Conservation (phyloP, 2,113 vertebrate species). For the Rousettus leschenaultii region DNA sequence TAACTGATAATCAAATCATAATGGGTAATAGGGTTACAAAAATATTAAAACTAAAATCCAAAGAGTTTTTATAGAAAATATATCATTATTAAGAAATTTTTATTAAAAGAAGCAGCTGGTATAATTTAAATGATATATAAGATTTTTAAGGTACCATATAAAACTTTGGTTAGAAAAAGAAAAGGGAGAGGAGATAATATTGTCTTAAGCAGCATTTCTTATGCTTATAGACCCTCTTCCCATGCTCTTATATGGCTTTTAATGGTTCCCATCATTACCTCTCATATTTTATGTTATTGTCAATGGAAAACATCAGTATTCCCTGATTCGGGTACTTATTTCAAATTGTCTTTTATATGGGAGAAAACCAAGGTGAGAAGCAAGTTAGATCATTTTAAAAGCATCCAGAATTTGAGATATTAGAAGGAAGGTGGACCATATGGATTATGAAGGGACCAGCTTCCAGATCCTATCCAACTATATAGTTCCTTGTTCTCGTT, state of each 20-base stretch:
- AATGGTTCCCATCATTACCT: not conserved
- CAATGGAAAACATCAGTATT: not conserved
- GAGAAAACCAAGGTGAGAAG: not conserved
- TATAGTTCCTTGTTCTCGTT: not conserved
- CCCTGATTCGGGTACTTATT: not conserved
- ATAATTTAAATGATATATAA: not conserved
- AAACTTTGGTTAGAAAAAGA: not conserved
- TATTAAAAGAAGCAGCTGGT: constrained; percentile 3
- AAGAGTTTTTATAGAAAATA: constrained; percentile 13
- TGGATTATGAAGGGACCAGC: not conserved
- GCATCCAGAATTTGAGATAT: not conserved
- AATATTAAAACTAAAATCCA: constrained; percentile 30
- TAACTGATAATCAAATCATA: not conserved
- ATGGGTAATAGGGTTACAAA: not conserved
- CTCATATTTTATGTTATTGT: not conserved
- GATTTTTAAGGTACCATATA: not conserved
- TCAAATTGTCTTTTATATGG: not conserved
- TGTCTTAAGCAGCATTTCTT: not conserved
- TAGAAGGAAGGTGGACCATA: not conserved
- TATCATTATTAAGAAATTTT: not conserved
- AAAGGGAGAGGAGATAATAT: not conserved
- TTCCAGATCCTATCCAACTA: not conserved
- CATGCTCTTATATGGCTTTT: not conserved
- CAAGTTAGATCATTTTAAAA: not conserved
- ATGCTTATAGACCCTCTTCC: not conserved